These are phyloP conservation scores for Heterodera filipjevi DNA, from an alignment of 2,888 invertebrate species.

Conservation along the genomic window DNA sequence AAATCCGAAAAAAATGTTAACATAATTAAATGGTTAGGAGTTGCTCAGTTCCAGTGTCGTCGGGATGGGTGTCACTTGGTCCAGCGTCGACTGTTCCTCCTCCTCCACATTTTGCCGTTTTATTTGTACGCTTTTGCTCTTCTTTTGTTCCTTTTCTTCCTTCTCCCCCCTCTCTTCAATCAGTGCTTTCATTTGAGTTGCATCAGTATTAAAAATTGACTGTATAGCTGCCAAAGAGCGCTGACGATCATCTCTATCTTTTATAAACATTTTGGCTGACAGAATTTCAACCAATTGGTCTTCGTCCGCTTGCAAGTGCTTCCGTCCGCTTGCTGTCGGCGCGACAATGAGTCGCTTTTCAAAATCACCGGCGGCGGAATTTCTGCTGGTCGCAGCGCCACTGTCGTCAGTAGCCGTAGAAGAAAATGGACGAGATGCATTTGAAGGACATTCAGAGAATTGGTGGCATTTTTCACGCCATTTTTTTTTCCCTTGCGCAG, in stretches of 20 bases:
- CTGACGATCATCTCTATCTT: background rate
- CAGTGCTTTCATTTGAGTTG: background rate
- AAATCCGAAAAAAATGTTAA: background rate
- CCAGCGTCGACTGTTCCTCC: slow-evolving; percentile 48
- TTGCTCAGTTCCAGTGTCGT: slow-evolving; percentile 30
- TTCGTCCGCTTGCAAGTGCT: background rate
- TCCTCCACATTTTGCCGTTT: slow-evolving; percentile 31
- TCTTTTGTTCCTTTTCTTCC: background rate
- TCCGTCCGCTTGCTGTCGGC: too few species aligned
- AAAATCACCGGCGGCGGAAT: background rate
- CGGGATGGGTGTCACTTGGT: slow-evolving; percentile 48
- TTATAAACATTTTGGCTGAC: background rate
- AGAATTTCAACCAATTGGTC: background rate
- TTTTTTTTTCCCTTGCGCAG: background rate
- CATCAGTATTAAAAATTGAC: slow-evolving; percentile 1
- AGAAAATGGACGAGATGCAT: too few species aligned
- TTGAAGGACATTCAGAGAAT: background rate
- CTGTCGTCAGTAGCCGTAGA: background rate
- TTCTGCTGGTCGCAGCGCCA: background rate
- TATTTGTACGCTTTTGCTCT: background rate
- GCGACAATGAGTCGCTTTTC: background rate
- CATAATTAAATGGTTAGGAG: background rate
- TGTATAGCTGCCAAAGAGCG: background rate
- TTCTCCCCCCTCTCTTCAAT: background rate
- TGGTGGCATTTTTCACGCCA: background rate